These are phyloP conservation scores for Helobdella robusta DNA, from an alignment of 2,888 invertebrate genomes.

Conservation along the genomic window DNA sequence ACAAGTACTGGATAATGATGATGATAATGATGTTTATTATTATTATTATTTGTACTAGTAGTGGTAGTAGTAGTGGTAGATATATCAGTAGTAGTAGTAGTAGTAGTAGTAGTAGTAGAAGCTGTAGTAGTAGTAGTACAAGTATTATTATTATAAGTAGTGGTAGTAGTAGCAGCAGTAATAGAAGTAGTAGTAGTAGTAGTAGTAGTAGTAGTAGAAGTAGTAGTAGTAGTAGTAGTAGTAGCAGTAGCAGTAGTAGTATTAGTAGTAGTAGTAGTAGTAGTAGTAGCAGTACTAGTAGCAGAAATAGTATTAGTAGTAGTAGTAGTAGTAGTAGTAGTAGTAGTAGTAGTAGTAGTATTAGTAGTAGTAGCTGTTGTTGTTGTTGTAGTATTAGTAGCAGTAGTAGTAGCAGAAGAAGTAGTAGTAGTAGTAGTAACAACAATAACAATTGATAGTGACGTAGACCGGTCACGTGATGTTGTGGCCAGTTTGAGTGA, in stretches of 20 bases:
- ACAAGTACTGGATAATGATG: no score
- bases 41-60: no score
- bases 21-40: no score
- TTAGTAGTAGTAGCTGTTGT: not conserved
- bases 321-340: constrained; percentile 6
- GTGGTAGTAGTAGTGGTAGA: no score
- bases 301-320: constrained; percentile 1
- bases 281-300: constrained; percentile 1
- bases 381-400: no score
- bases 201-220: not conserved
- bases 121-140: not conserved
- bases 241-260: constrained; percentile 1
- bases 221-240: not conserved
- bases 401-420: no score
- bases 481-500: no score
- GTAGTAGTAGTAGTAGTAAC: no score
- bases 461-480: no score
- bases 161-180: not conserved
- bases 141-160: not conserved
- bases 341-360: constrained; percentile 1
- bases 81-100: not conserved
- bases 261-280: constrained; percentile 7
- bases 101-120: not conserved
- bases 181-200: constrained; percentile 7
- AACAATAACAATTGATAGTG: no score